Evolutionary conservation across 2,797 vertebrate species (phyloP).

Genomic region (Falco naumanni): DNA sequence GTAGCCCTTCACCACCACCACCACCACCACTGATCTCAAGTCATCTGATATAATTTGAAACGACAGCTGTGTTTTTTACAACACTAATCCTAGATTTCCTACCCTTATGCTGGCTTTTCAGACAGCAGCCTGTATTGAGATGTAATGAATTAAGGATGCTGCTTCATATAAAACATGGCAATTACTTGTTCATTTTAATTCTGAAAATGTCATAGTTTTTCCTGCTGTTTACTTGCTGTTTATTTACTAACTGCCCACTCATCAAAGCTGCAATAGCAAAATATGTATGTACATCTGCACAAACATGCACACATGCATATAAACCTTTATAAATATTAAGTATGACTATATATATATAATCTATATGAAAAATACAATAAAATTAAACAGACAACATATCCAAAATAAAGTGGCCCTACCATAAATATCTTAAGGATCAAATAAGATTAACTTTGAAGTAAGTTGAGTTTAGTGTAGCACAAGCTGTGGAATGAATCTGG

Average conservation of each 20-base stretch:
- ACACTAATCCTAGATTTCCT: background rate
- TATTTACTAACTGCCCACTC: background rate
- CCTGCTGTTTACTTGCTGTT: background rate
- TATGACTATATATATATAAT: background rate
- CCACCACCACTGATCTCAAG: background rate
- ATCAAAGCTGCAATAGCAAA: background rate
- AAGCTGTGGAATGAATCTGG: slow-evolving; percentile 69
- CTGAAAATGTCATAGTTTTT: background rate
- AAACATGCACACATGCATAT: background rate
- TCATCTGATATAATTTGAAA: background rate
- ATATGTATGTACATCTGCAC: background rate
- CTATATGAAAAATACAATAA: background rate
- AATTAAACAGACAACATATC: background rate
- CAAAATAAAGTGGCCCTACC: background rate
- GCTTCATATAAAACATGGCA: background rate
- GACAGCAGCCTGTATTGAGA: background rate
- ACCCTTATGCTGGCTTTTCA: background rate
- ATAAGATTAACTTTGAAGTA: slow-evolving; percentile 50
- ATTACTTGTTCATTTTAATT: background rate
- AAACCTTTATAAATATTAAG: background rate
- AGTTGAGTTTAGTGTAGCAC: slow-evolving; percentile 49
- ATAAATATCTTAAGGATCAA: background rate
- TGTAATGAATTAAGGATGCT: background rate
- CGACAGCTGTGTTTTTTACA: background rate
- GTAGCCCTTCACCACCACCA: background rate